Conservation (phyloP, 37 sponge, comb jelly and placozoan genomes). For the Haliclona indistincta region DNA sequence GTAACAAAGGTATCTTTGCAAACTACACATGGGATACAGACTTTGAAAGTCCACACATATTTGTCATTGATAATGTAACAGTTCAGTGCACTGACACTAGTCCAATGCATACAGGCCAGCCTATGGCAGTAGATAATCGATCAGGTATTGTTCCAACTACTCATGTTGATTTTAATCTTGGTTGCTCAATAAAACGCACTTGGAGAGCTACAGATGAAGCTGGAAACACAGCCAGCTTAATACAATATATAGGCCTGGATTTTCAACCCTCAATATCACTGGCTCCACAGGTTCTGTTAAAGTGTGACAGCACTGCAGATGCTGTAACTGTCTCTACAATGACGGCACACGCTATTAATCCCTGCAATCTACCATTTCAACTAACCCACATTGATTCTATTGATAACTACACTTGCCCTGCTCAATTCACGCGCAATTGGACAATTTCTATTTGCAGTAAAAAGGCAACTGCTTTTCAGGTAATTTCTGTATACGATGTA, state of each 20-base stretch:
- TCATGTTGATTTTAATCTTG: constrained; percentile 3
- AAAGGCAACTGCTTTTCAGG: not conserved
- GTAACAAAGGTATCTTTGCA: constrained; percentile 18
- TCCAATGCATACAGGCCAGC: constrained; percentile 18
- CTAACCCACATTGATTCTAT: not conserved
- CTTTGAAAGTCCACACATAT: constrained; percentile 12
- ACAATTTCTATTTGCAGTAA: not conserved
- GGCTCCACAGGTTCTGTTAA: not conserved
- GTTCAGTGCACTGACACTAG: constrained; percentile 2
- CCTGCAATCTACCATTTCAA: constrained; percentile 9
- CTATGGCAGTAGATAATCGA: constrained; percentile 27
- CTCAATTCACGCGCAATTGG: constrained; percentile 18
- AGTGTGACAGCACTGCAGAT: constrained; percentile 17
- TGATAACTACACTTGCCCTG: constrained; percentile 5
- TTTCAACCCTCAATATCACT: constrained; percentile 1
- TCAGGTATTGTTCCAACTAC: not conserved
- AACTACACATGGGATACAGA: constrained; percentile 30
- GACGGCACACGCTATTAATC: constrained; percentile 21
- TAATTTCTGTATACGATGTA: constrained; percentile 14
- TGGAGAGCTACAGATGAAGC: constrained; percentile 48
- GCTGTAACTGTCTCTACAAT: constrained; percentile 1
- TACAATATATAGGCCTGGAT: constrained; percentile 23
- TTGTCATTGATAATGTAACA: constrained; percentile 12
- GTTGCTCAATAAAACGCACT: constrained; percentile 17
- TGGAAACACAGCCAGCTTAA: constrained; percentile 17